Evolutionary conservation across 1,140 invertebrate species (phyloP).

Genomic region (Drosophila truncata): DNA sequence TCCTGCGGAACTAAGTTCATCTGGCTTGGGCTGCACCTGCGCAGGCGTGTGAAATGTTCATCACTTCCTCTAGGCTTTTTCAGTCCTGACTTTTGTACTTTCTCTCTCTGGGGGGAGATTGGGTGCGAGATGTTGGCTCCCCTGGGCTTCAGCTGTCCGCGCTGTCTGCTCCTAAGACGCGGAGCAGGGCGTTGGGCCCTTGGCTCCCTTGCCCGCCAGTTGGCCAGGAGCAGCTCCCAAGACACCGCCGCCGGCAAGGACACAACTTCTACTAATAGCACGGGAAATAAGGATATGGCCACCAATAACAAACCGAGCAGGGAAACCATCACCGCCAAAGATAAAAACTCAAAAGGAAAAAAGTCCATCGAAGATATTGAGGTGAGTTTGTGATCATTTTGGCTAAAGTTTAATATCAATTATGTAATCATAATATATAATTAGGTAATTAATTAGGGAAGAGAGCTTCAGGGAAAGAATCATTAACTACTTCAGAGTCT

Average conservation of each 20-base stretch:
- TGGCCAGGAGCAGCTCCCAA: constrained; percentile 34
- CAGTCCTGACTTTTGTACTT: constrained; percentile 29
- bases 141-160: constrained; percentile 92
- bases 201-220: constrained; percentile 16
- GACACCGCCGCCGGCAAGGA: constrained; percentile 12
- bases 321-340: constrained; percentile 8
- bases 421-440: background rate
- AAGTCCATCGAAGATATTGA: constrained; percentile 43
- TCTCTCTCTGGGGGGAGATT: constrained; percentile 25
- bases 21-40: constrained; percentile 56
- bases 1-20: constrained; percentile 78
- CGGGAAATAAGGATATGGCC: background rate
- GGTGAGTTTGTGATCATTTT: constrained; percentile 23
- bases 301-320: background rate
- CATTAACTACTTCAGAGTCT: no score
- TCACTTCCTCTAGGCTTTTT: constrained; percentile 52
- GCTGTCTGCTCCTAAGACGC: constrained; percentile 81
- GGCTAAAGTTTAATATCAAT: background rate
- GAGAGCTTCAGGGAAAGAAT: background rate
- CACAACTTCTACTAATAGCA: background rate
- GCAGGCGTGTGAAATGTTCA: constrained; percentile 65
- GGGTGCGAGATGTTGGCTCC: constrained; percentile 87
- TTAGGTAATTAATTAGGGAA: no score
- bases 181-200: constrained; percentile 7
- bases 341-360: constrained; percentile 5